Evolutionary conservation across 2,113 vertebrate species (phyloP).

Genomic region (Daubentonia madagascariensis): DNA sequence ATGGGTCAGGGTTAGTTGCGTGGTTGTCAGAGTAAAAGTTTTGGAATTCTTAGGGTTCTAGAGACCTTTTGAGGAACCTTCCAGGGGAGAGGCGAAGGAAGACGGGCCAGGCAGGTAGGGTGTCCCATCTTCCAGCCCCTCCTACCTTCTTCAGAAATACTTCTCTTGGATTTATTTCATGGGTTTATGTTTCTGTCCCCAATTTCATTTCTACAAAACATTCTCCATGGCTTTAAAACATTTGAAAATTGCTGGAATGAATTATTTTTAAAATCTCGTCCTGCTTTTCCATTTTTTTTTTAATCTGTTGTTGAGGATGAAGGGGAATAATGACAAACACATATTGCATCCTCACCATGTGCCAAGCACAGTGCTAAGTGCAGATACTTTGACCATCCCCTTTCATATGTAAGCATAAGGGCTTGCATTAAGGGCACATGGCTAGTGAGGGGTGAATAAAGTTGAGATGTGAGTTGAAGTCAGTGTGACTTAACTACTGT

Average conservation of each 20-base stretch:
- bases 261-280: neutral
- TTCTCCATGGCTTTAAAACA: neutral
- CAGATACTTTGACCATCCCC: neutral
- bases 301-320: neutral
- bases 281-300: neutral
- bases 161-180: neutral
- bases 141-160: neutral
- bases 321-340: neutral
- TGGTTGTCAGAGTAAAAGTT: neutral
- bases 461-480: neutral
- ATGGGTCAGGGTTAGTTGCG: neutral
- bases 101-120: neutral
- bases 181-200: neutral
- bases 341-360: neutral
- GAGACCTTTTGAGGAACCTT: neutral
- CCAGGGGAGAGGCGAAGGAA: neutral
- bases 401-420: neutral
- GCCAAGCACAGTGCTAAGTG: neutral
- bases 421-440: neutral
- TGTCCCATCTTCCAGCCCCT: neutral
- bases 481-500: neutral
- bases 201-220: neutral
- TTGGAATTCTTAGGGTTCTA: neutral
- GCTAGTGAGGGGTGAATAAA: neutral
- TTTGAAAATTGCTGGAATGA: neutral